Base-by-base conservation (phyloP, 2,113 vertebrate species). In the Alethe castanea region DNA sequence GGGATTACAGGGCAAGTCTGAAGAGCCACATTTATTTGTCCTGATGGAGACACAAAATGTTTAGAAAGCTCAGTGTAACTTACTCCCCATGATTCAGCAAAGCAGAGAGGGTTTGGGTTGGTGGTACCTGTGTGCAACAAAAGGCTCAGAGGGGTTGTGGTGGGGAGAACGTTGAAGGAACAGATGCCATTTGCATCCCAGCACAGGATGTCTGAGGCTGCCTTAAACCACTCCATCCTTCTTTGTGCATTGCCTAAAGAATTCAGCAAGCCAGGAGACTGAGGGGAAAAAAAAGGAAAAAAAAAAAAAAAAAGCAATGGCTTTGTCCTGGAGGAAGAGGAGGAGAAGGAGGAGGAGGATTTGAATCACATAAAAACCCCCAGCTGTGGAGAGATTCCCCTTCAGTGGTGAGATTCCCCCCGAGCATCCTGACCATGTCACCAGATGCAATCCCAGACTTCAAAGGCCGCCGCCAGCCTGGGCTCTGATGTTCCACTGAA, bases 401-500 rank as follows among this genome's bases (percentile, higher is more conserved):
- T 65, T 31, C 48, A 11, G 82, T 2, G 45, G 40, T 0, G 12
- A 89, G 66, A 62, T 59, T 54, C 28, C 82, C 90, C 69, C 77
- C 0, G 82, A 89, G 83, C 78, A 77, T 1, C 81, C 83, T 13
- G 74, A 14, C 84, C 48, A 7, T 57, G 73, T 48, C 92, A 78
- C 59, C 94, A 82, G 86, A 81, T 31, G 76, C 48, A 52, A 76
- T 9, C 54, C 59, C 77, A 77, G 73, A n/a, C 87, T 91, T 90
- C 94, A 94, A 94, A 95, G 92, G 60, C 17, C 2, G 92, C 71
- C 22, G 88, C 80, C 86, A 52, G 95, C 52, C 85, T 50, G 9
- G 57, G 65, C 95, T 96, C 94, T 48, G 95, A 79, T 93, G 90
- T 66, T 86, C 11, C 31, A 7, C 91, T 72, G 64, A 89, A 94